These are phyloP conservation scores for Polypterus senegalus DNA, from an alignment of 2,113 vertebrate species.

Conservation along the genomic window DNA sequence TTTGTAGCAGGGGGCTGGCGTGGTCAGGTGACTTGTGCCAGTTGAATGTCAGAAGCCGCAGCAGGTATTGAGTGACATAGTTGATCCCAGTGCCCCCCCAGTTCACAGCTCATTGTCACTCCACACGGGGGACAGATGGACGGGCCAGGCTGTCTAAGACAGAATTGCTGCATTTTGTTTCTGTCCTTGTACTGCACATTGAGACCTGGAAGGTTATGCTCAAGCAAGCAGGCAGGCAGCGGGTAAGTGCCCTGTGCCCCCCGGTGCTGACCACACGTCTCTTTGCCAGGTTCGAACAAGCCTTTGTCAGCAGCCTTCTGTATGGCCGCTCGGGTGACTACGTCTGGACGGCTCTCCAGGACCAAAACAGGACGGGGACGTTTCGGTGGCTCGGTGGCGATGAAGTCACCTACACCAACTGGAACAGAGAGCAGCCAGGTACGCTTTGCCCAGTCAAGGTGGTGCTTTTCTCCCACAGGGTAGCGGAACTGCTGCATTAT, in stretches of 20 bases:
- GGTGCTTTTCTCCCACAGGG: neutral
- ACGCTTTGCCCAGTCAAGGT: slow-evolving; percentile 5
- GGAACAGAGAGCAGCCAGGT: slow-evolving; percentile 91
- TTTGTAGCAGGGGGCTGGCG: too few relatives aligned
- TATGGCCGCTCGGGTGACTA: slow-evolving; percentile 64
- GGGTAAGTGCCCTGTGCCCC: neutral
- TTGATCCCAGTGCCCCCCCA: too few relatives aligned
- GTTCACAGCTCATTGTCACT: too few relatives aligned
- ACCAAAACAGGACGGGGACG: slow-evolving; percentile 52
- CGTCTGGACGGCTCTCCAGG: slow-evolving; percentile 79
- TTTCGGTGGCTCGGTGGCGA: slow-evolving; percentile 81
- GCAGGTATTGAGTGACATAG: too few relatives aligned
- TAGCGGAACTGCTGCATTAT: neutral
- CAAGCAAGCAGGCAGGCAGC: neutral
- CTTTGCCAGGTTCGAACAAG: slow-evolving; percentile 79
- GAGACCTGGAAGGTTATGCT: neutral
- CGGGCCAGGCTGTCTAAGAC: neutral
- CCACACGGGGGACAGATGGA: too few relatives aligned
- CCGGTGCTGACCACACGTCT: neutral
- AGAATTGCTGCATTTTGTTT: neutral
- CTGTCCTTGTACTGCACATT: neutral
- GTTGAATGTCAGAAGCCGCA: too few relatives aligned
- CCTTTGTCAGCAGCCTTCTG: slow-evolving; percentile 81
- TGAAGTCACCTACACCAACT: slow-evolving; percentile 78
- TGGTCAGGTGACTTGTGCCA: too few relatives aligned